These are phyloP conservation scores for Nothoprocta pentlandii DNA, from an alignment of 2,113 vertebrate species.

Conservation along the genomic window DNA sequence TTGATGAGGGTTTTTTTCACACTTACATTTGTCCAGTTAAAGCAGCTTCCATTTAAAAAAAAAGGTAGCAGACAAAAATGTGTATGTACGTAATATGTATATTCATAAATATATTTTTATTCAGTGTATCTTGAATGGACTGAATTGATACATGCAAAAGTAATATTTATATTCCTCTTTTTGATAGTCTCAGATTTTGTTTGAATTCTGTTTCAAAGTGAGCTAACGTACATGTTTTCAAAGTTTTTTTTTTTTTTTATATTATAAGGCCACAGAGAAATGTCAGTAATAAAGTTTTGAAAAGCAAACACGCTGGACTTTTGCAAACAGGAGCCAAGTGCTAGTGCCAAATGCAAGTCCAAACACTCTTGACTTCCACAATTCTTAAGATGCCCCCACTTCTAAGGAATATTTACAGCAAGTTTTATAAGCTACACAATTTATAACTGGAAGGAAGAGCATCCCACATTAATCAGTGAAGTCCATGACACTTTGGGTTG, in stretches of 20 bases:
- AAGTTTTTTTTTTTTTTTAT: not conserved
- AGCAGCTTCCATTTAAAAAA: slow-evolving; percentile 39
- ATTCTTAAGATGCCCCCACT: not conserved
- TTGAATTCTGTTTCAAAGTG: slow-evolving; percentile 25
- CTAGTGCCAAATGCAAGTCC: not conserved
- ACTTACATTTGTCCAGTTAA: not conserved
- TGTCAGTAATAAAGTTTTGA: not conserved
- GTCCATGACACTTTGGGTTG: not conserved
- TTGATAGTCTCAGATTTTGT: slow-evolving; percentile 14
- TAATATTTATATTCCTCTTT: slow-evolving; percentile 45
- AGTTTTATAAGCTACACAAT: not conserved
- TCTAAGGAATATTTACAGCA: not conserved
- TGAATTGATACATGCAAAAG: not conserved
- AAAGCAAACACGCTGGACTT: slow-evolving; percentile 1
- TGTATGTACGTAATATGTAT: not conserved
- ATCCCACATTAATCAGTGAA: not conserved
- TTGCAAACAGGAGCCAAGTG: not conserved
- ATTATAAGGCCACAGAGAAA: slow-evolving; percentile 33
- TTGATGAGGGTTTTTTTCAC: not conserved
- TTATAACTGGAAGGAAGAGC: no score
- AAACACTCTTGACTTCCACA: not conserved
- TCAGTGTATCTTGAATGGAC: not conserved
- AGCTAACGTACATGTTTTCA: not conserved
- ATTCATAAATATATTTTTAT: not conserved
- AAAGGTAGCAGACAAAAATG: not conserved